A percentile compares a stretch with the other conserved stretches of the same genome.
Evolutionary conservation across 2,888 invertebrate species (phyloP).

Genomic region (Flabesymbios commensalis): DNA sequence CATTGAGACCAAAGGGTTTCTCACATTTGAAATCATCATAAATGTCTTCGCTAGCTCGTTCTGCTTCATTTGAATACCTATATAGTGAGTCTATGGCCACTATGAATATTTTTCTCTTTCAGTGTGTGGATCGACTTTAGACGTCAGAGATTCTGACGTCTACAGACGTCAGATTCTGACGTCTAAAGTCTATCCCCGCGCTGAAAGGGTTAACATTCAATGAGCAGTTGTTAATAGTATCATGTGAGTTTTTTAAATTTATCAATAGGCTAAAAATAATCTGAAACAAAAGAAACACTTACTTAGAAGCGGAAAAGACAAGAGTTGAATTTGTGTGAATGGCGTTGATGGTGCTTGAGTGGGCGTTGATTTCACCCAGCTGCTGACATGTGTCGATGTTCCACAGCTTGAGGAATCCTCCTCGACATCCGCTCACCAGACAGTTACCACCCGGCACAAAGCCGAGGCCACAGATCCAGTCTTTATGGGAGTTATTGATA

Average conservation of each 20-base stretch:
- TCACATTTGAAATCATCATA: too few species aligned
- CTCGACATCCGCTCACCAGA: conserved; percentile 77
- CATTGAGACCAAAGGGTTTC: too few species aligned
- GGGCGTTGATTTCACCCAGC: conserved; percentile 73
- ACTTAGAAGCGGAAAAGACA: conserved; percentile 84
- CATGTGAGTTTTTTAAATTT: neutral
- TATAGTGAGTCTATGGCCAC: too few species aligned
- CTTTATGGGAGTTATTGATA: conserved; percentile 82
- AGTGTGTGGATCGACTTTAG: too few species aligned
- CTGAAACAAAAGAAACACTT: conserved; percentile 59
- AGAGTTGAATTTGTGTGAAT: conserved; percentile 69
- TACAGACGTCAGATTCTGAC: neutral
- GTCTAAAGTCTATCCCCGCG: neutral
- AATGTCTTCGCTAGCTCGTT: too few species aligned
- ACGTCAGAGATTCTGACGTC: too few species aligned
- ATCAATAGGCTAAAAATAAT: neutral
- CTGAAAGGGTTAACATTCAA: neutral
- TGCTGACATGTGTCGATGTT: conserved; percentile 70
- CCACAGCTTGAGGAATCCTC: conserved; percentile 79
- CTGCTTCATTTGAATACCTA: too few species aligned
- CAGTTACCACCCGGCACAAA: conserved; percentile 66
- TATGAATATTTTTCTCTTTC: too few species aligned
- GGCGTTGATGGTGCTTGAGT: conserved; percentile 72
- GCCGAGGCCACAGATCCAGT: conserved; percentile 81
- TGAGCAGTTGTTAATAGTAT: neutral